Conservation (phyloP, 2,113 vertebrate species). For the Chaetura pelagica region DNA sequence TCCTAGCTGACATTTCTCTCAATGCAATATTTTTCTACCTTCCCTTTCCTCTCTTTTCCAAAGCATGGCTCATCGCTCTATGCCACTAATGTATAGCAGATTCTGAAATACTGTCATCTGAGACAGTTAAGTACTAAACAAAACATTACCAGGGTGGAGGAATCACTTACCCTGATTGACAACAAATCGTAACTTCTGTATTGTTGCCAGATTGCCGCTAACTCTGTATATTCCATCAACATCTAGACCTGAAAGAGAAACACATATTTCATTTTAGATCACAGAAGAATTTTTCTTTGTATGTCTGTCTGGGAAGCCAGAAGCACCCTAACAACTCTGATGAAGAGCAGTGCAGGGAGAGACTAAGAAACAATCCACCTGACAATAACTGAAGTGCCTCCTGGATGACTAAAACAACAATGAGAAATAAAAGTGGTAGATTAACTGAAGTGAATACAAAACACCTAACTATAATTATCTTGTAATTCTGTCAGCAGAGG, state of each 20-base stretch:
- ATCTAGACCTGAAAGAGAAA: conserved; percentile 84
- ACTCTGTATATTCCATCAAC: conserved; percentile 91
- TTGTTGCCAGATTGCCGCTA: conserved; percentile 89
- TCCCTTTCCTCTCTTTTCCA: conserved; percentile 15
- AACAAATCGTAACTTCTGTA: conserved; percentile 91
- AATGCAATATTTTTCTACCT: conserved; percentile 36
- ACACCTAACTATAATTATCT: conserved; percentile 56
- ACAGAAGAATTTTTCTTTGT: conserved; percentile 56
- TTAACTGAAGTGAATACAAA: conserved; percentile 55
- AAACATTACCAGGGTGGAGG: conserved; percentile 70
- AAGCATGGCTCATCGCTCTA: conserved; percentile 50
- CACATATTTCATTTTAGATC: conserved; percentile 67
- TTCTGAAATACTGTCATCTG: conserved; percentile 70
- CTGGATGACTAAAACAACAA: conserved; percentile 7
- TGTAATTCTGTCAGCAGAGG: conserved; percentile 47
- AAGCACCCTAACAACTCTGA: conserved; percentile 10
- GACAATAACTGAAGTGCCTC: conserved; percentile 23
- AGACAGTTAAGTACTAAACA: conserved; percentile 72
- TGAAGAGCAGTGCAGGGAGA: background rate
- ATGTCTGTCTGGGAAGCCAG: conserved; percentile 49
- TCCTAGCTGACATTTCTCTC: background rate
- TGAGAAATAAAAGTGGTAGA: conserved; percentile 26
- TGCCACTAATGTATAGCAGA: conserved; percentile 58
- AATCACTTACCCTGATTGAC: conserved; percentile 89
- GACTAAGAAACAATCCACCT: conserved; percentile 63